Conservation (phyloP, 2,888 invertebrate species). For the Agonopterix subpropinquella region DNA sequence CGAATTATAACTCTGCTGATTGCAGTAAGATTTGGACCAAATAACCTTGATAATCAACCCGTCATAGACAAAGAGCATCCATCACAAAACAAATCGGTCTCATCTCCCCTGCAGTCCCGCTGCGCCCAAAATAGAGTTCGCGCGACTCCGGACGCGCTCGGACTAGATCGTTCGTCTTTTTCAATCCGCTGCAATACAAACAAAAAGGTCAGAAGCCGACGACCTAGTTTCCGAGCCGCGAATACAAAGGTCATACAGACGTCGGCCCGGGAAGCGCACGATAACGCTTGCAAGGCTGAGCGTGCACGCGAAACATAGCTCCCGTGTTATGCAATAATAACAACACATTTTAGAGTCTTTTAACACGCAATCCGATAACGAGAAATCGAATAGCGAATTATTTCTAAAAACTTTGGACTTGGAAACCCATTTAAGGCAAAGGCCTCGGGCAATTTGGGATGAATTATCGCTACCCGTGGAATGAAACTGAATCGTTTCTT, state of each 20-base stretch:
- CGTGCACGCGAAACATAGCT: slow-evolving; percentile 36
- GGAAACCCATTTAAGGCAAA: too few species aligned
- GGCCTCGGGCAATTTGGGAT: too few species aligned
- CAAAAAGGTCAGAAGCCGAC: slow-evolving; percentile 70
- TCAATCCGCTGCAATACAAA: slow-evolving; percentile 54
- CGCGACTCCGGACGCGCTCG: slow-evolving; percentile 37
- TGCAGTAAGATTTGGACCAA: too few species aligned
- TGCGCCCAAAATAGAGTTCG: slow-evolving; percentile 52
- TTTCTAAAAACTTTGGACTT: too few species aligned
- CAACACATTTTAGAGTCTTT: slow-evolving; percentile 14
- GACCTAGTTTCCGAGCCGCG: slow-evolving; percentile 61
- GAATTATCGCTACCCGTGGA: too few species aligned
- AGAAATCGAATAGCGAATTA: neutral
- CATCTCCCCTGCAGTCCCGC: slow-evolving; percentile 26
- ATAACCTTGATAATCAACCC: too few species aligned
- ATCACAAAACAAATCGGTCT: slow-evolving; percentile 17
- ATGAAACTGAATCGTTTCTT: too few species aligned
- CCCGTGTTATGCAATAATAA: slow-evolving; percentile 37
- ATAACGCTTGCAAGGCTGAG: slow-evolving; percentile 61
- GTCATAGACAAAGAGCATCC: neutral
- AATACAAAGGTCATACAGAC: slow-evolving; percentile 63
- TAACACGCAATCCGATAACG: slow-evolving; percentile 22
- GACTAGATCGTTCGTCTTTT: slow-evolving; percentile 48
- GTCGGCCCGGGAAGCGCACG: slow-evolving; percentile 59
- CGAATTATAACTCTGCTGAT: too few species aligned